Evolutionary conservation across 2,888 invertebrate genomes (phyloP).

Genomic region (Netelia fuscicornis): DNA sequence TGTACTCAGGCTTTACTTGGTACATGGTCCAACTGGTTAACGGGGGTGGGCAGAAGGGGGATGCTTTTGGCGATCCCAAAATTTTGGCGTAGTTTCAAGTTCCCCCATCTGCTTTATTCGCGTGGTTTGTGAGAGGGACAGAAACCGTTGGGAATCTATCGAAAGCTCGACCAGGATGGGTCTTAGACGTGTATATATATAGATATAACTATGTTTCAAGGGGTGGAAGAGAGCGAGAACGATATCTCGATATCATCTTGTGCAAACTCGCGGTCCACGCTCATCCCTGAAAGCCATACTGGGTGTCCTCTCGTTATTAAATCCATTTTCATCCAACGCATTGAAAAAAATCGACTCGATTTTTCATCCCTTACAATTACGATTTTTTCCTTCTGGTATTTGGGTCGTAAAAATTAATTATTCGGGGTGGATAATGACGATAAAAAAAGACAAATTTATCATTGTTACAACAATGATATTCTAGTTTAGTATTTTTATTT

Average conservation of each 20-base stretch:
- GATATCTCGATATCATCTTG: constrained; percentile 81
- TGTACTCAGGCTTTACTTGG: constrained; percentile 4
- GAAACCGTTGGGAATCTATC: constrained; percentile 61
- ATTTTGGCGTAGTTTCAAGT: constrained; percentile 83
- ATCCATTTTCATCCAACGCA: constrained; percentile 25
- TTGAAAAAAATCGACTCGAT: background rate
- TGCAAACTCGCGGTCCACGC: constrained; percentile 78
- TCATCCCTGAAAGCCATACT: constrained; percentile 74
- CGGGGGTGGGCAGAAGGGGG: background rate
- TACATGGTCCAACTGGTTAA: constrained; percentile 50
- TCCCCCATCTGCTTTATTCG: constrained; percentile 81
- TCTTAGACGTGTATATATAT: background rate
- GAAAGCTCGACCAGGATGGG: constrained; percentile 64
- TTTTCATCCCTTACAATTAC: background rate
- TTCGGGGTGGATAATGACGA: background rate
- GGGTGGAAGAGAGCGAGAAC: constrained; percentile 51
- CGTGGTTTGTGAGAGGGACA: constrained; percentile 56
- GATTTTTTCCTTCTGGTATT: background rate
- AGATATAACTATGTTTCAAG: constrained; percentile 15
- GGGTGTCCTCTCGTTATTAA: constrained; percentile 80
- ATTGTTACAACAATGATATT: background rate
- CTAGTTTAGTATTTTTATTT: background rate
- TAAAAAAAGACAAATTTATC: background rate
- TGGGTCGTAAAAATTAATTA: background rate
- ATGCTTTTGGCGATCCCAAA: constrained; percentile 75